Evolutionary conservation across 2,888 invertebrate species (phyloP), one percentile per base, ranked within the genome.

Genomic region (Drosophila affinis): DNA sequence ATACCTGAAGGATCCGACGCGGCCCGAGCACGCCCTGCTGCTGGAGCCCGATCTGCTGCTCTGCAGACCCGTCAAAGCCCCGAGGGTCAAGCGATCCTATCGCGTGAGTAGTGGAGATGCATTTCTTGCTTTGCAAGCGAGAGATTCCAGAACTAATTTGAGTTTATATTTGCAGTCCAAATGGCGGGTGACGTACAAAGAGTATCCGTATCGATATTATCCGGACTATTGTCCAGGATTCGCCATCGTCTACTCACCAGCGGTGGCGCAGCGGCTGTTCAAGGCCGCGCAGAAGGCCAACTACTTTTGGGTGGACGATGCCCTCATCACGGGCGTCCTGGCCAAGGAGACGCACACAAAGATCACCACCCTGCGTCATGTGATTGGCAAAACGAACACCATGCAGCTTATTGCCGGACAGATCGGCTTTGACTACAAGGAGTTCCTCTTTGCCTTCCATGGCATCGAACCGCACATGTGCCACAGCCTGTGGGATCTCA

Each of bases 261-360:
- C 95, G 88, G 94, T 94, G 46, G 93, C 94, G 17, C 93, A 93
- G 64, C 92, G 93, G 32, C 91, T 95, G 14, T 94, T 95, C 56
- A 92, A 92, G 61, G 93, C 93, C 53, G 95, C 95, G 1, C 94
- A 95, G 81, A 92, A 91, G 9, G 91, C 93, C 3, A 94, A 94
- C 2, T 96, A 95, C 89, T 96, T 97, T 92, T 97, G 97, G 97
- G 95, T 97, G 56, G 97, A 97, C 89, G 97, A 97, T 90, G 96
- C 96, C 44, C 96, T 95, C 83, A 93, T 97, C 45, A 96, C 97
- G 0, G 97, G 96, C 27, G 93, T 94, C 0, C 88, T 95, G 62
- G 93, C 94, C 12, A 92, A 93, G 78, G 92, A 92, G 75, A 91
- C 92, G 46, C 93, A 93, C 82, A 90, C 93, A 55, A 93, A 93